Conservation (phyloP, 2,888 invertebrate genomes). For the Cryptops parisi region DNA sequence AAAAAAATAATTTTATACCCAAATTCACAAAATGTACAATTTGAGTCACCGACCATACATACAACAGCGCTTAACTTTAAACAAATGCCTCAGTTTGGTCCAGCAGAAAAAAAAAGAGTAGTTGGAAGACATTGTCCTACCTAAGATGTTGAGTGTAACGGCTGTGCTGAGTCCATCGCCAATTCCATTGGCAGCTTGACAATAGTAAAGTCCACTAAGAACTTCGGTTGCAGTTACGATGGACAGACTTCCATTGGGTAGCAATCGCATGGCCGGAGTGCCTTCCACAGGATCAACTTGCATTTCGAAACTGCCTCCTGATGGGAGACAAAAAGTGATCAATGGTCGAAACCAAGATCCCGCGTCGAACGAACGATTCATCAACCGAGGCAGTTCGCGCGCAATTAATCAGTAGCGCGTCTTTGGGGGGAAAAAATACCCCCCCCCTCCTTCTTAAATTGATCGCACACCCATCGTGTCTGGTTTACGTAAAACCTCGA, state of each 20-base stretch:
- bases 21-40: background rate
- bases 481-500: too few relatives aligned
- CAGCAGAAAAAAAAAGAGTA: background rate
- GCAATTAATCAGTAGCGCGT: too few relatives aligned
- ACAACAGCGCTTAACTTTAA: background rate
- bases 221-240: conserved; percentile 82
- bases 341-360: too few relatives aligned
- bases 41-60: too few relatives aligned
- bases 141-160: conserved; percentile 59
- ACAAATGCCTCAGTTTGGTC: background rate
- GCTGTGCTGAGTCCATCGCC: conserved; percentile 90
- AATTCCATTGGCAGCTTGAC: conserved; percentile 91
- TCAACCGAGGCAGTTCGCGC: too few relatives aligned
- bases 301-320: conserved; percentile 80
- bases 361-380: too few relatives aligned
- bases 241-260: conserved; percentile 77
- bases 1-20: background rate
- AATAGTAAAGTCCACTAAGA: conserved; percentile 87
- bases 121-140: background rate
- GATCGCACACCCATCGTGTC: too few relatives aligned
- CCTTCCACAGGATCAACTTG: conserved; percentile 83
- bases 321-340: too few relatives aligned
- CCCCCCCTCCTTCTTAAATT: too few relatives aligned
- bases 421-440: too few relatives aligned
- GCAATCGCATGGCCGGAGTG: conserved; percentile 73